Evolutionary conservation across 2,888 invertebrate genomes (phyloP).

Genomic region (Stenodera caucasica): DNA sequence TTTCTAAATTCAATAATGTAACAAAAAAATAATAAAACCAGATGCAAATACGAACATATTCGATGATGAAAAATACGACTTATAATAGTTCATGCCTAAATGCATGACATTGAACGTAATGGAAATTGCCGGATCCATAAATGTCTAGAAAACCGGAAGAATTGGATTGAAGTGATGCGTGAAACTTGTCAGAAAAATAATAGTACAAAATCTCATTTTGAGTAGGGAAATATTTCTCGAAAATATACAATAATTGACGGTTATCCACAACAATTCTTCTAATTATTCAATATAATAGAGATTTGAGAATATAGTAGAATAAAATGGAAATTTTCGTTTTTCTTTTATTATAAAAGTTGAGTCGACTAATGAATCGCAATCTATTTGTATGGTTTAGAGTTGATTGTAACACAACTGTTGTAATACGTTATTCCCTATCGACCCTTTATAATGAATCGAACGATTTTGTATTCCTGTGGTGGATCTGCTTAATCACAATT

Average conservation of each 20-base stretch:
- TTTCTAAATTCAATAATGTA: no score
- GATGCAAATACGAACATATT: no score
- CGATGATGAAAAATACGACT: no score
- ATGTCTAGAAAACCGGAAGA: conserved; percentile 28
- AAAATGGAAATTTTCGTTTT: no score
- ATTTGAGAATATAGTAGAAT: no score
- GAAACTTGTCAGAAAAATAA: conserved; percentile 27
- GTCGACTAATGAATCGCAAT: not conserved
- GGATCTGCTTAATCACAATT: conserved; percentile 22
- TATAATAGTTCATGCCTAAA: conserved; percentile 16
- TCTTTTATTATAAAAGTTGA: no score
- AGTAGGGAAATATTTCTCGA: conserved; percentile 12
- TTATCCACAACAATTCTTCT: no score
- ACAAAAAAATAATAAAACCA: no score
- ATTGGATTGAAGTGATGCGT: conserved; percentile 29
- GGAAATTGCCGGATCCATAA: conserved; percentile 29
- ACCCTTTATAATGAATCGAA: conserved; percentile 12
- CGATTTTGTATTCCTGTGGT: conserved; percentile 23
- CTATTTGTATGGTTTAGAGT: not conserved
- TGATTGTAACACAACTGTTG: not conserved
- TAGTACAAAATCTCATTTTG: not conserved
- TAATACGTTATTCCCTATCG: conserved; percentile 8
- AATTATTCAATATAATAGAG: no score
- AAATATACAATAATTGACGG: conserved; percentile 5
- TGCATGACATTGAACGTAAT: conserved; percentile 28